Base-by-base conservation (phyloP, 1,140 invertebrate genomes). In the Rhyzopertha dominica region DNA sequence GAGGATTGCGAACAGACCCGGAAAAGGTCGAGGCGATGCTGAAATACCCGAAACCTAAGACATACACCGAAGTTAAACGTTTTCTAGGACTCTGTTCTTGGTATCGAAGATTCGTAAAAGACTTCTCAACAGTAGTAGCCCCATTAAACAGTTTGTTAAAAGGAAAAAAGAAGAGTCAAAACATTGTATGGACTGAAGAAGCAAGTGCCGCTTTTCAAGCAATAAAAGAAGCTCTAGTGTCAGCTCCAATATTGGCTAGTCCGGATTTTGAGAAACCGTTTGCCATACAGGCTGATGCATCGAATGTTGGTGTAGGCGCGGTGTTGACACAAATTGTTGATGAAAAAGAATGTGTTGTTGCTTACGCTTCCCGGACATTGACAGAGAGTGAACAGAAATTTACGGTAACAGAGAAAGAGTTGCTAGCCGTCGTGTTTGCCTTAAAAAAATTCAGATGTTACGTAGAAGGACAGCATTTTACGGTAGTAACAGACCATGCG, bases 401-500 rank as follows among this genome's bases (percentile, higher is more conserved):
- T 34, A 34, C 17, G 0, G 56, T 58, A 3, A 68, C 65, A 5
- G 67, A 74, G 51, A 43, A 54, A 35, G 71, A 75, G 56, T 62
- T 59, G 35, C 49, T 73, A 9, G 70, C 68, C 4, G 55, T 74
- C 41, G 8, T 74, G 2, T 59, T 56, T 39, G 65, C 58, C 5
- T 54, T 68, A 19, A 52, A 68, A 43, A 66, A 70, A 32, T 74
- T 73, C 45, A 30, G 53, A 13, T 42, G 42, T 14, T 76, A 64
- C 49, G 35, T 75, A 3, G 57, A 65, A 34, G 61, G 62, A 4
- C 59, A 43, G 4, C 40, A 63, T 9, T 73, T 77, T 38, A 61
- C 28, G 4, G 56, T 74, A 1, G 46, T 65, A 10, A 75, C 73
- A 0, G 72, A 77, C 46, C 70, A 74, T 43, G 51, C 56, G 12